These are phyloP conservation scores for Lasiurus cinereus DNA, from an alignment of 2,113 vertebrate species.

Conservation along the genomic window DNA sequence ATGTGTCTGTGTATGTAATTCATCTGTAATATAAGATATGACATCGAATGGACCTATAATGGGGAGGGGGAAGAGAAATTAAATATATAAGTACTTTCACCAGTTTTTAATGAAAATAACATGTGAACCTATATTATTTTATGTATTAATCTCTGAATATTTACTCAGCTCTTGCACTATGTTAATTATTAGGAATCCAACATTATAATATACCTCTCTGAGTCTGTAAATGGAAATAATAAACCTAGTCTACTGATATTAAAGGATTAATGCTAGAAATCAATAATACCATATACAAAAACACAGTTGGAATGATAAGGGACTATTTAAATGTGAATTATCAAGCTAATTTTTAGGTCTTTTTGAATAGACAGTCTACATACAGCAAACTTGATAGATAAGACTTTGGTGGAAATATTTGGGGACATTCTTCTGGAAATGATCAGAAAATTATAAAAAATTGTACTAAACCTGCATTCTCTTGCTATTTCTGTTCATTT, in stretches of 20 bases:
- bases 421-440: neutral
- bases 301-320: neutral
- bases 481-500: neutral
- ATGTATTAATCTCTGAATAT: neutral
- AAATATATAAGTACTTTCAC: neutral
- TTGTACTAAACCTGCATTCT: neutral
- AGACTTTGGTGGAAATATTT: neutral
- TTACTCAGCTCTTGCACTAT: neutral
- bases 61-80: neutral
- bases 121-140: neutral
- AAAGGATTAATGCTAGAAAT: neutral
- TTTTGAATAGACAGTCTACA: neutral
- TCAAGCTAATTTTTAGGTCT: neutral
- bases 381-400: neutral
- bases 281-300: neutral
- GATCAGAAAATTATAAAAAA: neutral
- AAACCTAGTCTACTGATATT: neutral
- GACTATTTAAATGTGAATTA: neutral
- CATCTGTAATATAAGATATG: neutral
- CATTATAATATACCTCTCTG: neutral
- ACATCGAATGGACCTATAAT: neutral
- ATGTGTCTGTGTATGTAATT: neutral
- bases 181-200: neutral
- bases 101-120: neutral
- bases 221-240: neutral